Conservation (phyloP, 2,888 invertebrate genomes). For the Drosophila austrosaltans region DNA sequence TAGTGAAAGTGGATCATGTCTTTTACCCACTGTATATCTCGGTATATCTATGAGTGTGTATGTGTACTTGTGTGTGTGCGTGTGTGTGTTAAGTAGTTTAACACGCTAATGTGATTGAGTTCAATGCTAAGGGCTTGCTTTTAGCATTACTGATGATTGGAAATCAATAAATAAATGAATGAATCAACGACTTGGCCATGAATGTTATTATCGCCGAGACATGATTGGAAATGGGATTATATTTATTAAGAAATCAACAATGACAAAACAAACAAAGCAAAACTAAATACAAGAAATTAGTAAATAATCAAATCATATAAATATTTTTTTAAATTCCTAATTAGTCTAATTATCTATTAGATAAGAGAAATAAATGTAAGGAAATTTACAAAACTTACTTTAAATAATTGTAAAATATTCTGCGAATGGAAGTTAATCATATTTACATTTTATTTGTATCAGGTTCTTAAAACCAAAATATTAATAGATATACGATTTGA, state of each 20-base stretch:
- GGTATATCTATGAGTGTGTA: background rate
- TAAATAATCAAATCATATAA: background rate
- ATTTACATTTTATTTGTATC: too few species aligned
- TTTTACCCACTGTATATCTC: background rate
- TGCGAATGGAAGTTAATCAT: too few species aligned
- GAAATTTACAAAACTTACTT: too few species aligned
- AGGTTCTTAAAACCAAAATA: too few species aligned
- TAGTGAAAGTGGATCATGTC: constrained; percentile 20
- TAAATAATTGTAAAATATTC: too few species aligned
- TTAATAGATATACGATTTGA: too few species aligned
- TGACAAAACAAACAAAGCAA: background rate
- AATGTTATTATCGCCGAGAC: constrained; percentile 14
- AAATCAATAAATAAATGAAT: constrained; percentile 47
- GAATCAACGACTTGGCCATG: constrained; percentile 18
- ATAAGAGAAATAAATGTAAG: too few species aligned
- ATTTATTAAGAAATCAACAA: constrained; percentile 2
- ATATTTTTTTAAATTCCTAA: too few species aligned
- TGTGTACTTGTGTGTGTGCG: background rate
- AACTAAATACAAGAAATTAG: background rate
- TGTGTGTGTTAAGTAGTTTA: constrained; percentile 62
- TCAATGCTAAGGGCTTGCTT: constrained; percentile 39
- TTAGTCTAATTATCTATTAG: too few species aligned
- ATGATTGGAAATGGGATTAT: background rate
- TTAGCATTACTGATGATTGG: constrained; percentile 29
- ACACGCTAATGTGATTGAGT: constrained; percentile 68